A percentile compares a stretch with the other conserved stretches of the same genome.
Conservation (phyloP, 2,113 vertebrate genomes). For the Lathamus discolor region DNA sequence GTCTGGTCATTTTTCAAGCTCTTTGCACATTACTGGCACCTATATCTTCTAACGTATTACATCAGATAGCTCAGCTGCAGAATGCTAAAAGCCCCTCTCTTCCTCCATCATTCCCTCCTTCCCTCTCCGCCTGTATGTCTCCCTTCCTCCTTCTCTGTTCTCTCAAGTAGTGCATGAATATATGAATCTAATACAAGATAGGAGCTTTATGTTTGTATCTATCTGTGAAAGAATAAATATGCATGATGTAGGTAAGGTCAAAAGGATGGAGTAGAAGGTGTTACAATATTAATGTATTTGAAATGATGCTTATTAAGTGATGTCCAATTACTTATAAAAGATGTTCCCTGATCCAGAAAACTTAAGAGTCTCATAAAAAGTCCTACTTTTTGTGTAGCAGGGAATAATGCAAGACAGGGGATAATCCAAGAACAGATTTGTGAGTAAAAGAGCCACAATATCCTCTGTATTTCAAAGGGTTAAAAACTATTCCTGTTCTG, state of each 20-base stretch:
- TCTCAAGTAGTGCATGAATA: neutral
- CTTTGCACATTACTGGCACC: slow-evolving; percentile 50
- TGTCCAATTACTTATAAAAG: neutral
- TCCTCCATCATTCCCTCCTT: neutral
- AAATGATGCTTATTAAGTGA: neutral
- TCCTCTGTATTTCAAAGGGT: neutral
- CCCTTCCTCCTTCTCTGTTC: neutral
- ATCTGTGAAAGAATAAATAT: neutral
- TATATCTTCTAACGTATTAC: slow-evolving; percentile 31
- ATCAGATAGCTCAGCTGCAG: slow-evolving; percentile 5
- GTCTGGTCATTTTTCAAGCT: slow-evolving; percentile 74
- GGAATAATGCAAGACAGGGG: neutral
- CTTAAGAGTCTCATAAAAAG: neutral
- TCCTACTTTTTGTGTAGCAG: neutral
- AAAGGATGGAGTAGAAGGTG: neutral
- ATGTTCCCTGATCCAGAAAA: neutral
- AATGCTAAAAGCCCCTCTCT: slow-evolving; percentile 54
- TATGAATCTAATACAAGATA: neutral
- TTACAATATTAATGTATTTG: neutral
- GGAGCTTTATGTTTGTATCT: neutral
- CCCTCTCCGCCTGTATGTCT: neutral
- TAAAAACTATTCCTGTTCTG: neutral
- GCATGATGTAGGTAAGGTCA: neutral
- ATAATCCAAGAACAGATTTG: neutral
- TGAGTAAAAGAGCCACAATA: neutral